Base-by-base conservation (phyloP, 2,888 invertebrate genomes). In the Caenorhabditis japonica region DNA sequence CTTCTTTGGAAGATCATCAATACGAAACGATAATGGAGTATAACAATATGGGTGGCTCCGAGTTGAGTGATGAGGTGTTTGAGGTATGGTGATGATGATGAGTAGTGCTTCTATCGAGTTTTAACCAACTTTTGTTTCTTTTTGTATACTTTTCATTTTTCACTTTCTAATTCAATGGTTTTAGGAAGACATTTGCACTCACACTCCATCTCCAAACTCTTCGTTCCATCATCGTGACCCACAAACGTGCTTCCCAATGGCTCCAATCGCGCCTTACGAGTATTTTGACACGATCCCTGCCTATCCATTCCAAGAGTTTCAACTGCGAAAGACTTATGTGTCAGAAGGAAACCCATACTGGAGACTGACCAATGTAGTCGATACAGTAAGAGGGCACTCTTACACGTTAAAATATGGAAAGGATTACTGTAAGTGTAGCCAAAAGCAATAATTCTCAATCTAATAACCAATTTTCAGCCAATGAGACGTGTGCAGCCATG, bases 21-120 rank as follows among this genome's bases (percentile, higher is more conserved):
- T 73, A 73, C 34, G 73, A 66, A 19, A 59, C 66, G 5, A 73
- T 73, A 33, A 21, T 60, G 15, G 73, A 73, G 27, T 73, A 56
- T 30, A 44, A 19, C n/a, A n/a, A n/a, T n/a, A n/a, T n/a, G 3
- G 23, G 27, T 27, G 55, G 55, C 1, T 60, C 66, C 17, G 60
- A 60, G 15, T 15, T 60, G 47, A 66, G 66, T 25, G 73, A 73
- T 51, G 71, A 62, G 12, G 71, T 61, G 12, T 70, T 70, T 34
- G 59, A 68, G 68, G 68, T 68, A 68, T 39, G n/a, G n/a, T n/a
- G n/a, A n/a, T n/a, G n/a, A n/a, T n/a, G n/a, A n/a, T n/a, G 39
- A 4, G 17, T 49, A 21, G 68, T 47, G 36, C 43, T 56, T 27
- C 55, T 56, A 34, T 13, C 43, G n/a, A n/a, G n/a, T n/a, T 39